phyloP scores from a whole-genome alignment of 92 coral and sea anemone genomes.

The Plumapathes pennacea region DNA sequence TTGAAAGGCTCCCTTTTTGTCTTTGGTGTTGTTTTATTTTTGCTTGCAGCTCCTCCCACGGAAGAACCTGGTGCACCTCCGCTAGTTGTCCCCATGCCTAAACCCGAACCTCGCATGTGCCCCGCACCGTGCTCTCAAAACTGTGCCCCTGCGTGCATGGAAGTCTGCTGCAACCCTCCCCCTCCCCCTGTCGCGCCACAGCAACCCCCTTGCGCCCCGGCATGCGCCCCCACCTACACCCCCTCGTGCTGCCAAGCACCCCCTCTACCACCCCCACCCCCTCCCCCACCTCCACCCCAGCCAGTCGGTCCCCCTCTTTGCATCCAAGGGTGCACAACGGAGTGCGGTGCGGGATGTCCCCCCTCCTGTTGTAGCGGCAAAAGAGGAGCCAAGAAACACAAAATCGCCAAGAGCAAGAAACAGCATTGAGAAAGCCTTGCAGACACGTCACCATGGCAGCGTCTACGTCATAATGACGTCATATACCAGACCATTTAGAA shows the following conservation, averaged over 20 bases:
- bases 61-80: conserved; percentile 59
- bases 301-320: conserved; percentile 58
- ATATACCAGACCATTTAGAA: too few species aligned
- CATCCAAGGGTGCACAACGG: conserved; percentile 30
- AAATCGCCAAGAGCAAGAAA: too few species aligned
- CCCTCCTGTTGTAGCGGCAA: conserved; percentile 47
- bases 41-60: conserved; percentile 47
- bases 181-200: conserved; percentile 37
- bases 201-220: conserved; percentile 30
- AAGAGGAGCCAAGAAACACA: conserved; percentile 32
- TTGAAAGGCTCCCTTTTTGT: too few species aligned
- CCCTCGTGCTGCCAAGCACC: conserved; percentile 53
- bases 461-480: background rate
- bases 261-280: conserved; percentile 52
- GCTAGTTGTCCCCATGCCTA: conserved; percentile 63
- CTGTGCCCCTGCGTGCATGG: conserved; percentile 84
- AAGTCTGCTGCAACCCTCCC: conserved; percentile 57
- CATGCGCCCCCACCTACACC: conserved; percentile 17
- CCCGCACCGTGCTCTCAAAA: conserved; percentile 71
- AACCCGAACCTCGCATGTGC: conserved; percentile 63
- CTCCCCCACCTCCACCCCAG: conserved; percentile 68
- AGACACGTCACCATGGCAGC: background rate
- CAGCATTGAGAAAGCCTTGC: conserved; percentile 8
- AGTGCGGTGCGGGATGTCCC: conserved; percentile 44
- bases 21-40: background rate